A percentile compares a stretch with the other conserved stretches of the same genome.
phyloP scores from a whole-genome alignment of 2,797 vertebrate species.

The Eleutherodactylus coqui region DNA sequence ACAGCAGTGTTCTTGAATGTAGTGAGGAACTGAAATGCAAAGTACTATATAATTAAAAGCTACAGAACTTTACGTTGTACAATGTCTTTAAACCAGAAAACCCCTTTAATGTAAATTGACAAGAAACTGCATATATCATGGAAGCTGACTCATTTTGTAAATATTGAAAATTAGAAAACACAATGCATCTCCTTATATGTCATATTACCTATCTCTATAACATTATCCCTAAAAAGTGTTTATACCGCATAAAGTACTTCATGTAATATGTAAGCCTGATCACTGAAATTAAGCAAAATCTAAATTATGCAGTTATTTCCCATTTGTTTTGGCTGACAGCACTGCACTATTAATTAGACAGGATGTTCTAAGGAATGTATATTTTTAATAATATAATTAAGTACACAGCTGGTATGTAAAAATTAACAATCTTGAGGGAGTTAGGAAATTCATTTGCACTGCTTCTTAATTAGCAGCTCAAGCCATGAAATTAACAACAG shows the following conservation, averaged over 20 bases:
- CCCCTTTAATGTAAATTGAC: background rate
- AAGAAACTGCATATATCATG: background rate
- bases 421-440: conserved; percentile 60
- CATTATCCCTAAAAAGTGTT: conserved; percentile 17
- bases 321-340: conserved; percentile 59
- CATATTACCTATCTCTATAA: too few species aligned
- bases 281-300: conserved; percentile 22
- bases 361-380: conserved; percentile 61
- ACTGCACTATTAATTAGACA: conserved; percentile 58
- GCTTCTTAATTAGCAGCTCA: conserved; percentile 58
- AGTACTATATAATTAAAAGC: too few species aligned
- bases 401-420: conserved; percentile 59
- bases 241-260: background rate
- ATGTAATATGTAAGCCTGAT: conserved; percentile 38
- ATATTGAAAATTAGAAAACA: background rate
- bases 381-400: conserved; percentile 63
- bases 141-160: too few species aligned
- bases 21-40: too few species aligned
- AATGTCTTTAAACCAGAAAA: background rate
- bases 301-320: conserved; percentile 47
- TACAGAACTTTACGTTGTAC: too few species aligned
- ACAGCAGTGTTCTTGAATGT: background rate
- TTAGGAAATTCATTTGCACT: conserved; percentile 58
- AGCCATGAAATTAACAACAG: conserved; percentile 52
- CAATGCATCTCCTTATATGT: background rate